Evolutionary conservation across 2,113 vertebrate species (phyloP), one percentile per base, ranked within the genome.

Genomic region (Sminthopsis crassicaudata): DNA sequence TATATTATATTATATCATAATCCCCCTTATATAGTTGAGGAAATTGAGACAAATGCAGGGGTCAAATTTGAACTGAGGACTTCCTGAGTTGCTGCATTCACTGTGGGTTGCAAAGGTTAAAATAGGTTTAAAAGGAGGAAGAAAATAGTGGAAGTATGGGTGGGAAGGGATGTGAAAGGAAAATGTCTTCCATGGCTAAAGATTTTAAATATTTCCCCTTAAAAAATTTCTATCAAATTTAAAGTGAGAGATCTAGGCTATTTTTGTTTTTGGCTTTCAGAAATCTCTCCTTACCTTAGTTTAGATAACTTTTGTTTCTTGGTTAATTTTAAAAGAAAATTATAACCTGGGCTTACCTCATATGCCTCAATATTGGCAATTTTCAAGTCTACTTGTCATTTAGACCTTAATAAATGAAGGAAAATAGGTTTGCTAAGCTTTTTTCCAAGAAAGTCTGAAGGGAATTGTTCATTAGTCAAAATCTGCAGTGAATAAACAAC

Each of bases 381-480:
- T 94, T 96, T 91, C 0, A 0, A 51, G 57, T 25, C 0, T 0
- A 36, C 36, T 23, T 55, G 0, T 0, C 57, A 50, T 30, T 24
- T 50, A 52, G 55, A 93, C 84, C 53, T 94, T 27, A n/a, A 19
- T 5, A 48, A 90, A 54, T 23, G 7, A 90, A 48, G 30, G 25
- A 89, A 89, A 12, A 26, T 6, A 22, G 90, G 1, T 48, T 60
- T 0, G 10, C 23, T 84, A 22, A 42, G 8, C 30, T 91, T 53
- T 53, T 53, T 91, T 67, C 90, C 27, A 12, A 30, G 46, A 67
- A 90, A 48, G 27, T 53, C 4, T 25, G 26, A 52, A 57, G 55
- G 27, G 25, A 12, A 60, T 24, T 0, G 3, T 8, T 0, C 24
- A 30, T 22, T 52, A 19, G 24, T 67, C n/a, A 50, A 22, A 7